Evolutionary conservation across 2,113 vertebrate species (phyloP).

Genomic region (Misgurnus anguillicaudatus): DNA sequence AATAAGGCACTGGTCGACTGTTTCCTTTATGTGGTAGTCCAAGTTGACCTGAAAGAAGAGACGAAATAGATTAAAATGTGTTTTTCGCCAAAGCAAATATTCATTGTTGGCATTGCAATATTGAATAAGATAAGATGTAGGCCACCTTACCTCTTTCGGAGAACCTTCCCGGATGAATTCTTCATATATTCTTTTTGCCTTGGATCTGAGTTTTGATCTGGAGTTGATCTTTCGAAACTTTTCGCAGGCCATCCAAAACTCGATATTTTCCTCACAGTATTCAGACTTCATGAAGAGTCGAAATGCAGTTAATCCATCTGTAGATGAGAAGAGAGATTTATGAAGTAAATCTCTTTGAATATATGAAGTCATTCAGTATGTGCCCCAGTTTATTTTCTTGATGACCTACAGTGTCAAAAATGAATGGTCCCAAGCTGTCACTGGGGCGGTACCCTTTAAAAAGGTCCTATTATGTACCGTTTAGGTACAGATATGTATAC

Average conservation of each 20-base stretch:
- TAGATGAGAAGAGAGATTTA: not conserved
- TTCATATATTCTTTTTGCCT: slow-evolving; percentile 84
- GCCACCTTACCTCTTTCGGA: slow-evolving; percentile 85
- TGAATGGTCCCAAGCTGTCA: too few relatives aligned
- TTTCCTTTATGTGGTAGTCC: slow-evolving; percentile 85
- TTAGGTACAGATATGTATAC: too few relatives aligned
- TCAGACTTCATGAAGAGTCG: slow-evolving; percentile 81
- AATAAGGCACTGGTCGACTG: slow-evolving; percentile 76
- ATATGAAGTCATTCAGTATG: not conserved
- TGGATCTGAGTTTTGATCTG: slow-evolving; percentile 74
- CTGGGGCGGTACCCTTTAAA: too few relatives aligned
- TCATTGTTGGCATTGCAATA: not conserved
- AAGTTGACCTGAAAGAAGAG: slow-evolving; percentile 83
- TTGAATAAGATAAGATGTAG: not conserved
- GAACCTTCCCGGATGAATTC: slow-evolving; percentile 87
- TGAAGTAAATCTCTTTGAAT: not conserved
- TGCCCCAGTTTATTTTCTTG: not conserved
- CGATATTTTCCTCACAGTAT: slow-evolving; percentile 86
- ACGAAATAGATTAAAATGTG: not conserved
- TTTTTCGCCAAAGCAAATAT: not conserved
- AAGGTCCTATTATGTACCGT: too few relatives aligned
- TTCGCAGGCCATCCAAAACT: slow-evolving; percentile 87
- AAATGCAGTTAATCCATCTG: slow-evolving; percentile 81
- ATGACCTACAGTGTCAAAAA: too few relatives aligned
- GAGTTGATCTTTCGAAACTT: slow-evolving; percentile 79